These are phyloP conservation scores for Hermodice carunculata DNA, from an alignment of 2,888 invertebrate genomes.

Conservation along the genomic window DNA sequence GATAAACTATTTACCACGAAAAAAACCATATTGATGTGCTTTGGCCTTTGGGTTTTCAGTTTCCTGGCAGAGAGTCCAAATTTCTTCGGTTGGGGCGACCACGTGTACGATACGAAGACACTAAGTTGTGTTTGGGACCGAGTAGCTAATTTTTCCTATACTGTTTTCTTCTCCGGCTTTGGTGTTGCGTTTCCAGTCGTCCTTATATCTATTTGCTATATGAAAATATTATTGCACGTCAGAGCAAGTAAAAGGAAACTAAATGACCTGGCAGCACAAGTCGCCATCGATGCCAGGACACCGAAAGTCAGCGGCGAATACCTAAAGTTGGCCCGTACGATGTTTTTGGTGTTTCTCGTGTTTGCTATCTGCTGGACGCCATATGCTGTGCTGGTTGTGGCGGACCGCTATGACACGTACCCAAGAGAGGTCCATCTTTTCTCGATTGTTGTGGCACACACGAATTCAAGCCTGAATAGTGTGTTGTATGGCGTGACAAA, in stretches of 20 bases:
- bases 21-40: neutral
- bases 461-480: slow-evolving; percentile 30
- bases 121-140: slow-evolving; percentile 40
- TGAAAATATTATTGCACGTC: slow-evolving; percentile 31
- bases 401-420: slow-evolving; percentile 43
- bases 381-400: slow-evolving; percentile 48
- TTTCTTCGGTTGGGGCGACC: slow-evolving; percentile 18
- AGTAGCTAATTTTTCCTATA: slow-evolving; percentile 37
- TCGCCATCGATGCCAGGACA: neutral
- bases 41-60: neutral
- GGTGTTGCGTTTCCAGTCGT: slow-evolving; percentile 34
- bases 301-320: neutral
- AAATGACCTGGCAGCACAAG: neutral
- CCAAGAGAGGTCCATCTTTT: slow-evolving; percentile 45
- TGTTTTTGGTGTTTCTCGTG: slow-evolving; percentile 51
- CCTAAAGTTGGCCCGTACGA: slow-evolving; percentile 40
- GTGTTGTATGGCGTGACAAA: slow-evolving; percentile 33
- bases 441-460: slow-evolving; percentile 14
- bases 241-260: slow-evolving; percentile 22
- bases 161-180: slow-evolving; percentile 35
- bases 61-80: slow-evolving; percentile 4
- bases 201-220: slow-evolving; percentile 34
- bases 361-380: slow-evolving; percentile 54
- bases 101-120: slow-evolving; percentile 6
- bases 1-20: neutral